Base-by-base conservation (phyloP, 1,140 invertebrate genomes). In the Fopius arisanus region DNA sequence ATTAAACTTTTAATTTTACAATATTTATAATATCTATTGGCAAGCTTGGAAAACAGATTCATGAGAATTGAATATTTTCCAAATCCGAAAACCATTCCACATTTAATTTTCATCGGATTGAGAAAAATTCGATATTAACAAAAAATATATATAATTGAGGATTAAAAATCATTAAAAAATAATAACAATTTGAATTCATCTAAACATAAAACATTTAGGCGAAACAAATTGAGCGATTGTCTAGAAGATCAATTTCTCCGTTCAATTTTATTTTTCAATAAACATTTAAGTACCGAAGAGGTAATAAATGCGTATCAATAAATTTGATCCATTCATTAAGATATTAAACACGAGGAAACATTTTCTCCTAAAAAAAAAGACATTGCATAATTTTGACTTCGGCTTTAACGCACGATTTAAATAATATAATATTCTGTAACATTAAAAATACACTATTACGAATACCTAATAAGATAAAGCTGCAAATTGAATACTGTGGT, bases 401-500 rank as follows among this genome's bases (percentile, higher is more conserved):
- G 75, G 74, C 78, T 66, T 77, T 67, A 75, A 74, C 77, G 62
- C 75, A 77, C 74, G 43, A 81, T 81, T 82, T 80, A 83, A 84
- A 84, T 83, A 79, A 48, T 75, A 75, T 78, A 80, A 78, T 80
- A 77, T 31, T 72, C 4, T 77, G 75, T 75, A 80, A 82, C 75
- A 71, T 77, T 77, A 80, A 73, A 26, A 74, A 81, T 80, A 79
- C 74, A 71, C 80, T 81, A 83, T 76, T 65, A 76, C 72, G 73
- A 77, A 79, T 84, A 86, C 79, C 78, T 84, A 84, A 82, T 78
- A 81, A 82, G 81, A 84, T 87, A 87, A 87, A 87, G 85, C 83
- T 87, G 85, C 83, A 80, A 83, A 82, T 83, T 82, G 80, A 88
- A 88, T 88, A 87, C 84, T 88, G 84, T 81, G 80, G 78, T 85